Evolutionary conservation across 2,888 invertebrate species (phyloP).

Genomic region (Caenorhabditis zanzibari): DNA sequence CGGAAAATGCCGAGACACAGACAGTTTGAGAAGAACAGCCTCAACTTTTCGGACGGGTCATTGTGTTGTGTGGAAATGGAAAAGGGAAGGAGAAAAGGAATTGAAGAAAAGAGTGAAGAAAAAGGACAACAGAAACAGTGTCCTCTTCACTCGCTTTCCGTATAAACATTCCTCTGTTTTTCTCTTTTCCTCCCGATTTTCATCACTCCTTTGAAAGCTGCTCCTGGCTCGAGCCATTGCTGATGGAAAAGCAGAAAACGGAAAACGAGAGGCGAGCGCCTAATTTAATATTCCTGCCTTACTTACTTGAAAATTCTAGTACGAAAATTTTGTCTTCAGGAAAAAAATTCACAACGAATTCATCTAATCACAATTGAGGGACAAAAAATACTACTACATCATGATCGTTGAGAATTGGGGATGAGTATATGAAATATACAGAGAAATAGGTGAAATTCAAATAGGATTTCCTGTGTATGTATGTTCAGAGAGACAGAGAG

Average conservation of each 20-base stretch:
- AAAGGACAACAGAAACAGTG: slow-evolving; percentile 41
- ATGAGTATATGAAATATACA: slow-evolving; percentile 10
- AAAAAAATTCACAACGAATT: slow-evolving; percentile 42
- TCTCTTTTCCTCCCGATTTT: slow-evolving; percentile 15
- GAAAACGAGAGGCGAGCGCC: slow-evolving; percentile 10
- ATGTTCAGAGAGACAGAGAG: slow-evolving; percentile 4
- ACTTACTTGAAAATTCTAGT: slow-evolving; percentile 29
- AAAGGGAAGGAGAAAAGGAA: background rate
- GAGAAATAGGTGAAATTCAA: background rate
- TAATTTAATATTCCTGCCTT: slow-evolving; percentile 56
- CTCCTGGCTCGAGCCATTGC: slow-evolving; percentile 3
- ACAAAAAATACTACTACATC: slow-evolving; percentile 23
- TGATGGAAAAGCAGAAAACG: slow-evolving; percentile 1
- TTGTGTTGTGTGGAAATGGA: slow-evolving; percentile 20
- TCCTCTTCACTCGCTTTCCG: slow-evolving; percentile 12
- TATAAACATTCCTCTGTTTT: slow-evolving; percentile 37
- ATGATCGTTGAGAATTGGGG: slow-evolving; percentile 26
- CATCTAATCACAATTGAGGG: slow-evolving; percentile 50
- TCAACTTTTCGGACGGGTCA: slow-evolving; percentile 50
- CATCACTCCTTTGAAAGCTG: background rate
- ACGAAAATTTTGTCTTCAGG: background rate
- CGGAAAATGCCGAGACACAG: slow-evolving; percentile 11
- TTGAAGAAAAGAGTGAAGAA: slow-evolving; percentile 11
- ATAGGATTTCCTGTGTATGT: slow-evolving; percentile 26
- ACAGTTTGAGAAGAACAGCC: slow-evolving; percentile 21